Evolutionary conservation across 2,113 vertebrate genomes (phyloP).

Genomic region (Chamaea fasciata): DNA sequence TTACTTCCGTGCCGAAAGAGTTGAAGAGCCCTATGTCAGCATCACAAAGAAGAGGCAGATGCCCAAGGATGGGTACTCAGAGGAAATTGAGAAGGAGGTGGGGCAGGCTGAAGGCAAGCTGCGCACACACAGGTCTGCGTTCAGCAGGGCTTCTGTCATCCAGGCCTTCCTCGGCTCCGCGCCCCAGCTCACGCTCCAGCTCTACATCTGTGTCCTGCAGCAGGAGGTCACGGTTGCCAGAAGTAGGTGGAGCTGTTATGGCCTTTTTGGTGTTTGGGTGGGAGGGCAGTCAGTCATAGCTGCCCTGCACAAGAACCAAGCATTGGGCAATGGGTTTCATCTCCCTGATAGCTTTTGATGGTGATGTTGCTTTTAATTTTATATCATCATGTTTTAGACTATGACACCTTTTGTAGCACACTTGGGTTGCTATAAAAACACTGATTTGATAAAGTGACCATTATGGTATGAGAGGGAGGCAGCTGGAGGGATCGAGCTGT

Average conservation of each 20-base stretch:
- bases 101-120: conserved; percentile 95
- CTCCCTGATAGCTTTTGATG: not conserved
- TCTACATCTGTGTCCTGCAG: conserved; percentile 90
- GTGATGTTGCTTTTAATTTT: not conserved
- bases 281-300: not conserved
- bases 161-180: conserved; percentile 97
- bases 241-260: conserved; percentile 75
- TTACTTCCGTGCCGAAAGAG: conserved; percentile 81
- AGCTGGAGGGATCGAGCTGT: not conserved
- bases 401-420: not conserved
- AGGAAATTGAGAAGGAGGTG: conserved; percentile 92
- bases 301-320: not conserved
- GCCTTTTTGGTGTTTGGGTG: not conserved
- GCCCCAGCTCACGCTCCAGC: conserved; percentile 93
- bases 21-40: conserved; percentile 97
- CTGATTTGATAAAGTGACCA: not conserved
- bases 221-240: conserved; percentile 79
- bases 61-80: conserved; percentile 82
- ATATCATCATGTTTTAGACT: not conserved
- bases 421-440: not conserved
- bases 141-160: conserved; percentile 92
- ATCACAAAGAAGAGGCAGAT: conserved; percentile 95
- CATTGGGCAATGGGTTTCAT: not conserved
- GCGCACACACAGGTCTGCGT: conserved; percentile 89
- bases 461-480: not conserved